These are phyloP conservation scores for Andrena hattorfiana DNA, from an alignment of 2,888 invertebrate genomes.

Conservation along the genomic window DNA sequence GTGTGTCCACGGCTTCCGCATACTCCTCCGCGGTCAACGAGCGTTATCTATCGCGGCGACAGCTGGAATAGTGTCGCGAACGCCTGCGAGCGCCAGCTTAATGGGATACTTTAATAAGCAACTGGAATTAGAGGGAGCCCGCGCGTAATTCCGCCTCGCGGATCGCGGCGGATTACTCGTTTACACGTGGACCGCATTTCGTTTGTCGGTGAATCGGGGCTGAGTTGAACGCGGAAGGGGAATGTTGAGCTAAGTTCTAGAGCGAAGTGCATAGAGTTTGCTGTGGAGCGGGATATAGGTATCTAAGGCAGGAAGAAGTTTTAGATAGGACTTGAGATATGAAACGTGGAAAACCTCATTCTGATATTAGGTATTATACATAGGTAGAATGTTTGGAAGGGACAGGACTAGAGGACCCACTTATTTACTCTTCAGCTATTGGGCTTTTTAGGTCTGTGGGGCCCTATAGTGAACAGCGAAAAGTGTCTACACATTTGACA, in stretches of 20 bases:
- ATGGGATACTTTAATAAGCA: conserved; percentile 8
- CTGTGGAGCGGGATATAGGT: background rate
- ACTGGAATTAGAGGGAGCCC: background rate
- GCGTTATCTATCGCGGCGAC: conserved; percentile 68
- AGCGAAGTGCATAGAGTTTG: background rate
- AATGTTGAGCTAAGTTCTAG: background rate
- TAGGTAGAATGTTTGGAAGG: too few species aligned
- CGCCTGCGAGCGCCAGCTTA: conserved; percentile 6
- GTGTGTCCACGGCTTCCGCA: conserved; percentile 81
- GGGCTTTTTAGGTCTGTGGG: too few species aligned
- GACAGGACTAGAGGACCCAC: too few species aligned
- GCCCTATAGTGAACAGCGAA: too few species aligned
- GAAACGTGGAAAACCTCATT: too few species aligned
- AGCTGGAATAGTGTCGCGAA: conserved; percentile 38
- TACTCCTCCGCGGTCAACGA: conserved; percentile 72
- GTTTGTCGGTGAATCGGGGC: background rate
- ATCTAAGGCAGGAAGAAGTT: too few species aligned
- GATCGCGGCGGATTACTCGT: background rate
- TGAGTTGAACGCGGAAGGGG: background rate
- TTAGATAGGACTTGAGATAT: too few species aligned
- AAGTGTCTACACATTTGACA: too few species aligned
- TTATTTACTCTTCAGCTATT: too few species aligned
- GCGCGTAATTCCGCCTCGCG: background rate
- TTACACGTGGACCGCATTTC: background rate
- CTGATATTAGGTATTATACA: too few species aligned